Evolutionary conservation across 2,888 invertebrate species (phyloP).

Genomic region (Rosalia funebris): DNA sequence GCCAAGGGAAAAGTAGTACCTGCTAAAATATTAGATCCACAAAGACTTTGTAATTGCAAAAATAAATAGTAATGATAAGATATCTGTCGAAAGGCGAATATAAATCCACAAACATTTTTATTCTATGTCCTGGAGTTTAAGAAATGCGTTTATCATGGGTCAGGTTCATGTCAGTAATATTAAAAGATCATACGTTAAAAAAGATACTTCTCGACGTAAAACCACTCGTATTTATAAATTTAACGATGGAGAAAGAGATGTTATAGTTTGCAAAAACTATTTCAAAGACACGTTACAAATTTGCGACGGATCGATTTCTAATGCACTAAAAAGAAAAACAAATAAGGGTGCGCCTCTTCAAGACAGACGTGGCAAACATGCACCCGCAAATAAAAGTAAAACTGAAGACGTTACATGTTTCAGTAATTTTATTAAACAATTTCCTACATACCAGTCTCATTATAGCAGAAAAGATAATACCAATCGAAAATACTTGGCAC

Average conservation of each 20-base stretch:
- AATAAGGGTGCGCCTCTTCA: neutral
- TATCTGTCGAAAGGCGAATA: neutral
- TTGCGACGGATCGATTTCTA: slow-evolving; percentile 9
- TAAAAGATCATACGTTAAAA: neutral
- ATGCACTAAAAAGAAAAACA: slow-evolving; percentile 3
- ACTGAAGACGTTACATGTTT: neutral
- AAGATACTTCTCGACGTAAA: neutral
- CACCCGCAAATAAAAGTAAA: slow-evolving; percentile 9
- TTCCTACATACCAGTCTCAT: slow-evolving; percentile 1
- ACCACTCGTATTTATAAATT: neutral
- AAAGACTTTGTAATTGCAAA: no score
- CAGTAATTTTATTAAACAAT: neutral
- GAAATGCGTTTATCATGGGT: neutral
- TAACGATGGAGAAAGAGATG: neutral
- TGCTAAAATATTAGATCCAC: neutral
- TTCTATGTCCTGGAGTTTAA: slow-evolving; percentile 1
- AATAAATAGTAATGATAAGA: no score
- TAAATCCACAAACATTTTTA: neutral
- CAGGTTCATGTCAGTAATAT: neutral
- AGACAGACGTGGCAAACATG: slow-evolving; percentile 18
- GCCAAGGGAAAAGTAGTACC: neutral
- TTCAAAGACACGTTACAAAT: slow-evolving; percentile 11
- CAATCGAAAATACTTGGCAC: neutral
- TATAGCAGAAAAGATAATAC: no score
- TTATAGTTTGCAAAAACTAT: slow-evolving; percentile 13